phyloP scores from a whole-genome alignment of 2,888 invertebrate species.

The Lasius fuliginosus region DNA sequence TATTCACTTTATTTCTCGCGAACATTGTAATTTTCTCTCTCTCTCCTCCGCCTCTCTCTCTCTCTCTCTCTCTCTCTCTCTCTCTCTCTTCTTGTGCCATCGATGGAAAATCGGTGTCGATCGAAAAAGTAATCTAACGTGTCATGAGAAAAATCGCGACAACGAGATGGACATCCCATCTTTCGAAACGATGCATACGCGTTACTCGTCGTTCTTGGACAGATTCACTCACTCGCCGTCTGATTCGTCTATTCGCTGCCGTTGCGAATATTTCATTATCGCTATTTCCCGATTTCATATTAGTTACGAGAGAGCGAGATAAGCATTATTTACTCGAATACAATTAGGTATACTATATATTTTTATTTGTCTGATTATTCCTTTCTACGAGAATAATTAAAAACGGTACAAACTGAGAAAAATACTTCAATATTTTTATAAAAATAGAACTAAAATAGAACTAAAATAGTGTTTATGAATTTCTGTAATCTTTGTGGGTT shows the following conservation, averaged over 20 bases:
- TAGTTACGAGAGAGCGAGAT: conserved; percentile 53
- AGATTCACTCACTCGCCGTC: conserved; percentile 50
- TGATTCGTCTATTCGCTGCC: conserved; percentile 53
- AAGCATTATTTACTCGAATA: conserved; percentile 68
- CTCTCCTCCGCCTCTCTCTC: not conserved
- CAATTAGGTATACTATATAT: conserved; percentile 21
- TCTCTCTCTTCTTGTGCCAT: not conserved
- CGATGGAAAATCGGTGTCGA: not conserved
- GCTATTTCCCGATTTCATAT: conserved; percentile 37
- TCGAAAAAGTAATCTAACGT: conserved; percentile 17
- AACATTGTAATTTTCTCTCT: conserved; percentile 17
- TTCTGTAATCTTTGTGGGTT: not conserved
- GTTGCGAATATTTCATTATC: conserved; percentile 67
- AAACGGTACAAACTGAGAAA: not conserved
- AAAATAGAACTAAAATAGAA: conserved; percentile 9
- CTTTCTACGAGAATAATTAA: conserved; percentile 29
- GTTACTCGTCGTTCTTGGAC: conserved; percentile 59
- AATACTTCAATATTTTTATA: not conserved
- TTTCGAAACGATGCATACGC: conserved; percentile 55
- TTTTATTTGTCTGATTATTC: conserved; percentile 54
- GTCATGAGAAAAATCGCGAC: conserved; percentile 28
- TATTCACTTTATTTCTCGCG: not conserved
- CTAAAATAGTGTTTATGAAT: not conserved
- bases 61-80: no score
- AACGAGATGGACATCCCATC: conserved; percentile 23